These are phyloP conservation scores for Drosophila recens DNA, from an alignment of 2,888 invertebrate species.

Conservation along the genomic window DNA sequence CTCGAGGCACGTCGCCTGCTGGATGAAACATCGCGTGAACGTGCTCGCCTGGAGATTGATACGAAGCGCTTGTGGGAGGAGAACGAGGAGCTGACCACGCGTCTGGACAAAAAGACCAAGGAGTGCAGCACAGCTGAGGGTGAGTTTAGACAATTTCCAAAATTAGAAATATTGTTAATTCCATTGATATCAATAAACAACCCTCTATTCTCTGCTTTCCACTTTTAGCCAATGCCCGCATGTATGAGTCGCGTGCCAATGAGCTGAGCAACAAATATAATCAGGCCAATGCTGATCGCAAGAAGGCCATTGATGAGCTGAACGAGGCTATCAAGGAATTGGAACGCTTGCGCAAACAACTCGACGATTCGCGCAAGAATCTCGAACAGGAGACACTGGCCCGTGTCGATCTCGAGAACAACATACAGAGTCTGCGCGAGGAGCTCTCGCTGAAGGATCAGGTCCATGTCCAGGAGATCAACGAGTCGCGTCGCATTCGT, in stretches of 20 bases:
- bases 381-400: conserved; percentile 97
- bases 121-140: conserved; percentile 83
- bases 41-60: conserved; percentile 97
- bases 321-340: conserved; percentile 92
- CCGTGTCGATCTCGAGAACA: conserved; percentile 97
- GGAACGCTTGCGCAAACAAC: conserved; percentile 90
- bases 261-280: conserved; percentile 91
- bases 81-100: conserved; percentile 92
- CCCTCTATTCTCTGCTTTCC: neutral
- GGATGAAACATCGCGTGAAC: conserved; percentile 96
- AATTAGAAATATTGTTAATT: neutral
- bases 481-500: conserved; percentile 91
- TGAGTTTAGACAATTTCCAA: conserved; percentile 29
- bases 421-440: conserved; percentile 95
- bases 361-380: conserved; percentile 93
- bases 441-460: conserved; percentile 96
- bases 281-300: conserved; percentile 91
- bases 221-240: conserved; percentile 80
- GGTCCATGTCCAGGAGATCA: conserved; percentile 94
- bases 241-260: conserved; percentile 90
- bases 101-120: conserved; percentile 85
- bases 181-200: conserved; percentile 7
- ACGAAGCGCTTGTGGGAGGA: conserved; percentile 94
- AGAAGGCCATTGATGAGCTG: conserved; percentile 91
- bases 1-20: conserved; percentile 95